Base-by-base conservation (phyloP, 2,113 vertebrate genomes). In the Climacteris rufus region DNA sequence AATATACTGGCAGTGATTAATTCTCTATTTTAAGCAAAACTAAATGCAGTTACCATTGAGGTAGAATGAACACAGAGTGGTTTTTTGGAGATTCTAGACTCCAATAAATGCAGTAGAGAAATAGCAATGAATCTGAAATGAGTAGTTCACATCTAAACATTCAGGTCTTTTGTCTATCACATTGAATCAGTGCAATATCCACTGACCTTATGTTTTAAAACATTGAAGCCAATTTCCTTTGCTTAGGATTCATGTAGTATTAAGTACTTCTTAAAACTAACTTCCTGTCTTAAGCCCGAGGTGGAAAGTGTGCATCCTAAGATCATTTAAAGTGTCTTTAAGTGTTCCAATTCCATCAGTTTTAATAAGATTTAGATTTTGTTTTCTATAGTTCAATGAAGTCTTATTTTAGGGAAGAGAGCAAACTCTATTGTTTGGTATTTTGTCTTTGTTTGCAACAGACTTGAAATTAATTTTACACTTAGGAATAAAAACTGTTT, bases 151-250 rank as follows among this genome's bases (percentile, higher is more conserved):
- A 57, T 95, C 80, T 88, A 72, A 95, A 63, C 44, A n/a, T 53
- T 83, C 2, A 3, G 15, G 14, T 37, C 83, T 93, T 8, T 1
- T 89, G 37, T 85, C 76, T 88, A 5, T 95, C 68, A 79, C 53
- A 40, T 23, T 71, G 70, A 44, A 94, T 93, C 90, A 63, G 70
- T 71, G 70, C 63, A 83, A 35, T 92, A 92, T 94, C 42, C 71
- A 81, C 74, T 88, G 96, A 80, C 96, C 93, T 97, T 96, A 84
- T 72, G 2, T 82, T 91, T 97, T 94, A 95, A 97, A 93, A 97
- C 93, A 76, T 71, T 80, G 91, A 96, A 97, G 92, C 63, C 94
- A 97, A 98, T 98, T 98, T 98, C 95, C 96, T 97, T 92, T 96
- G 39, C 90, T 95, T 96, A 76, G 75, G 63, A 78, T 96, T 96